Base-by-base conservation (phyloP, 2,113 vertebrate species). In the Corydoras maculifer region DNA sequence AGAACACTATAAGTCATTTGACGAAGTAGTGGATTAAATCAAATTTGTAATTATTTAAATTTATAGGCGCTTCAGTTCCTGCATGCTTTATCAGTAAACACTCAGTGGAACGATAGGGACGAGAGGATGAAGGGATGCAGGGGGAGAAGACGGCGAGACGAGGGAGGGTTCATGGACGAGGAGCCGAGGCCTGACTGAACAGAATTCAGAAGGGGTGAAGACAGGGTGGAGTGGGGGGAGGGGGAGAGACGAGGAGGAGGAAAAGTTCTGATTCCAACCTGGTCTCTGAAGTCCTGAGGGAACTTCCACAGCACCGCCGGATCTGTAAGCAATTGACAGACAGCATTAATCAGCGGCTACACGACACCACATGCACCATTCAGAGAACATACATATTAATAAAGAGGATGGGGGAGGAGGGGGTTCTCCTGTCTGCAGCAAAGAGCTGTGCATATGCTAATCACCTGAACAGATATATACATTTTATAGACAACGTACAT, bases 241-340 rank as follows among this genome's bases (percentile, higher is more conserved):
- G 58, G 59, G 64, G 43, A 64, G 58, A 65, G 59, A 70, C 18
- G 54, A 14, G 67, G 83, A 78, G 25, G 81, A 84, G 83, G 85
- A 87, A 90, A 89, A 88, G 85, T 88, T 88, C 85, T 89, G 90
- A 92, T 88, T 91, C 95, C 90, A 93, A 99, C 97, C 96, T 99
- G 94, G 90, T 99, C 94, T 91, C 91, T 91, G 88, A 94, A 96
- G 91, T 97, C 97, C 92, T 96, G 93, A 78, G 97, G 97, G 92
- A 98, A 99, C 91, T 94, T 98, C 97, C 97, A 99, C 88, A 97
- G 87, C 88, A 99, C 90, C 91, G 91, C 91, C 81, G 97, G 96
- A 94, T 98, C 97, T 99, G 93, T 90, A 96, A 95, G 94, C 93
- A 96, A 99, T 93, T 91, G 91, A 97, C 91, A 98, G 86, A 92